Percentiles rank a stretch among this genome's conserved stretches.
These are phyloP conservation scores for Listronotus oregonensis DNA, from an alignment of 1,140 invertebrate genomes.

Conservation along the genomic window DNA sequence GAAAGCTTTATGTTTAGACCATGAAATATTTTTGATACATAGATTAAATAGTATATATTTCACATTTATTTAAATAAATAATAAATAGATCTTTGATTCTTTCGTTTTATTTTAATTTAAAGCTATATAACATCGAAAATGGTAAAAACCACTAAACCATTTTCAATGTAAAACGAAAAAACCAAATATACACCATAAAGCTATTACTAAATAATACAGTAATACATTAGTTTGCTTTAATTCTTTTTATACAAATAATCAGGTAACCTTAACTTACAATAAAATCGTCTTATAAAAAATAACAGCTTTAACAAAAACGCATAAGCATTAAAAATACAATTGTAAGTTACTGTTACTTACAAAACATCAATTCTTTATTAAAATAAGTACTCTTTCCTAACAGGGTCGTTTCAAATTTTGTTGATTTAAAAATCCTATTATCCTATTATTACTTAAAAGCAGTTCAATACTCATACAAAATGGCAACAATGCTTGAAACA, in stretches of 20 bases:
- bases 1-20: conserved; percentile 47
- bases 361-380: conserved; percentile 30
- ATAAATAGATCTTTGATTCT: conserved; percentile 17
- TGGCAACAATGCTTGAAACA: conserved; percentile 15
- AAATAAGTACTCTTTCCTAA: conserved; percentile 41
- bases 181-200: conserved; percentile 34
- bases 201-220: conserved; percentile 41
- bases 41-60: conserved; percentile 46
- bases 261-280: conserved; percentile 49
- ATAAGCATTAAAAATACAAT: conserved; percentile 43
- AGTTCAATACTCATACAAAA: conserved; percentile 25
- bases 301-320: conserved; percentile 49
- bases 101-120: conserved; percentile 16
- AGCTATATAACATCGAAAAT: conserved; percentile 5
- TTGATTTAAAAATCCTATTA: conserved; percentile 13
- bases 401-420: conserved; percentile 3
- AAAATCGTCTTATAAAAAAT: conserved; percentile 48
- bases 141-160: conserved; percentile 49
- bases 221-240: conserved; percentile 36
- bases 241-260: conserved; percentile 49
- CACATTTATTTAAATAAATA: conserved; percentile 39
- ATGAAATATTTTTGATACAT: conserved; percentile 45
- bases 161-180: conserved; percentile 12
- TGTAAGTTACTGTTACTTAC: conserved; percentile 41
- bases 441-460: conserved; percentile 31